Conservation (phyloP, 2,113 vertebrate genomes). For the Xyliphius kryptos region DNA sequence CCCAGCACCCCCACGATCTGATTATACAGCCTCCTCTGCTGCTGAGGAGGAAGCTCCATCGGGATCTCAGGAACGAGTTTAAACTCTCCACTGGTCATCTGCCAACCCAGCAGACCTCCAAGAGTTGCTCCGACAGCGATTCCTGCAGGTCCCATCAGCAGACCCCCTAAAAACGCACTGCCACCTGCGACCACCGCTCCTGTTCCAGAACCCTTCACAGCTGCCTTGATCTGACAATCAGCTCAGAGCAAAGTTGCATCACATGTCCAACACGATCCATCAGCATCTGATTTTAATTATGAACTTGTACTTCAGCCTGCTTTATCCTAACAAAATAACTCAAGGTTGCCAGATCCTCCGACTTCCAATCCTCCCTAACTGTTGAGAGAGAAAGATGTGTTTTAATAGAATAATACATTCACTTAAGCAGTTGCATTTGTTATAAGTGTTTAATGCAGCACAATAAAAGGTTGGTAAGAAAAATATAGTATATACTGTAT, state of each 20-base stretch:
- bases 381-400: no score
- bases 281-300: no score
- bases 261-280: slow-evolving; percentile 58
- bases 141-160: slow-evolving; percentile 74
- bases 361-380: no score
- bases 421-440: no score
- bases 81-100: slow-evolving; percentile 73
- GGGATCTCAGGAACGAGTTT: slow-evolving; percentile 79
- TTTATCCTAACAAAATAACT: no score
- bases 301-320: no score
- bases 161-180: slow-evolving; percentile 69
- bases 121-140: slow-evolving; percentile 71
- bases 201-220: slow-evolving; percentile 63
- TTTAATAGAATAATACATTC: no score
- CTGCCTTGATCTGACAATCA: slow-evolving; percentile 68
- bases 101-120: slow-evolving; percentile 74
- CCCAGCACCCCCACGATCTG: slow-evolving; percentile 53
- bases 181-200: slow-evolving; percentile 68
- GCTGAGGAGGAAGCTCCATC: slow-evolving; percentile 66
- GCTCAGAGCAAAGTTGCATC: slow-evolving; percentile 68
- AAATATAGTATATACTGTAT: no score
- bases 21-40: slow-evolving; percentile 66
- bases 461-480: no score
- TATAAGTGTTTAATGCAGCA: no score
- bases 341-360: no score